Evolutionary conservation across 2,888 invertebrate genomes (phyloP).

Genomic region (Heteropelma amictum): DNA sequence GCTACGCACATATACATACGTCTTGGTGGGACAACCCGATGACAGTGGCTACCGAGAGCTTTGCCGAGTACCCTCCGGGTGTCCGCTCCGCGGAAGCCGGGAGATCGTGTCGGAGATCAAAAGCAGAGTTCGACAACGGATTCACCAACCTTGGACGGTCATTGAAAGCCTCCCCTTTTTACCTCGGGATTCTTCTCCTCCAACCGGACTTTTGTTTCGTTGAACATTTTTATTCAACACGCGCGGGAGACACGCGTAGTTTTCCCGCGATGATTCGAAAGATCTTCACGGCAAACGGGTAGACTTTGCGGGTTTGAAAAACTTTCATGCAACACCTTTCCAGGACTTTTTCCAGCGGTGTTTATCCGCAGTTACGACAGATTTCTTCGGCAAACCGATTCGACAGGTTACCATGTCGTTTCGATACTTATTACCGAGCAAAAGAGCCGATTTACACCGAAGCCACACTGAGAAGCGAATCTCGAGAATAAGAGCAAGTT

Average conservation of each 20-base stretch:
- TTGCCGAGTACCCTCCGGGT: background rate
- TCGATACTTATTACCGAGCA: conserved; percentile 8
- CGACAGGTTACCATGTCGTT: conserved; percentile 20
- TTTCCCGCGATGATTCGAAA: background rate
- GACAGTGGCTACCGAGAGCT: conserved; percentile 13
- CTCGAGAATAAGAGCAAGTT: conserved; percentile 3
- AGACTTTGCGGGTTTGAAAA: background rate
- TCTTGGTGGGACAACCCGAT: conserved; percentile 29
- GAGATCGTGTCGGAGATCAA: conserved; percentile 50
- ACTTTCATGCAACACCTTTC: conserved; percentile 38
- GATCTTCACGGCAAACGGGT: background rate
- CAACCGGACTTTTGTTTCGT: background rate
- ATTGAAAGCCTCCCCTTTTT: conserved; percentile 10
- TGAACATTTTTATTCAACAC: conserved; percentile 39
- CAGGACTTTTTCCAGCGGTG: background rate
- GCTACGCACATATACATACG: background rate
- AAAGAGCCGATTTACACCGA: background rate
- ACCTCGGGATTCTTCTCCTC: conserved; percentile 5
- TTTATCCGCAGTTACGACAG: background rate
- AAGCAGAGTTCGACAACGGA: conserved; percentile 25
- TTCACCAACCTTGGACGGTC: conserved; percentile 26
- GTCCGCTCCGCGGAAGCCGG: background rate
- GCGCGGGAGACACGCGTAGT: background rate
- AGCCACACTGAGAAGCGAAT: conserved; percentile 11
- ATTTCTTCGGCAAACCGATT: conserved; percentile 2